Evolutionary conservation across 1,140 invertebrate species (phyloP).

Genomic region (Ruditapes philippinarum): DNA sequence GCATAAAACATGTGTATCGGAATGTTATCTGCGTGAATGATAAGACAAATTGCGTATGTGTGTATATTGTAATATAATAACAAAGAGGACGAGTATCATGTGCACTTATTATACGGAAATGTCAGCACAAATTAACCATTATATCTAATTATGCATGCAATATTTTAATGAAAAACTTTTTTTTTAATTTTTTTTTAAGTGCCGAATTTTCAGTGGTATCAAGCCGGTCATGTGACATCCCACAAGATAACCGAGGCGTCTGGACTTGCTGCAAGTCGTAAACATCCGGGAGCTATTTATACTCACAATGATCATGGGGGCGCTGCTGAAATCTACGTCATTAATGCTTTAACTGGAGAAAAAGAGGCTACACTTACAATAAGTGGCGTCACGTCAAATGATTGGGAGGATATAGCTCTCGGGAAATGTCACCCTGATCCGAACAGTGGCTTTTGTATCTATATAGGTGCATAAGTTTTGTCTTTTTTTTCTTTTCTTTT

Average conservation of each 20-base stretch:
- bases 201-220: too few relatives aligned
- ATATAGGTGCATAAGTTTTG: slow-evolving; percentile 2
- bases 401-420: slow-evolving; percentile 39
- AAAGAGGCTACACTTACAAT: not conserved
- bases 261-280: slow-evolving; percentile 31
- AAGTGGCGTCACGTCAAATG: slow-evolving; percentile 6
- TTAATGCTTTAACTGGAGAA: not conserved
- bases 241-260: slow-evolving; percentile 29
- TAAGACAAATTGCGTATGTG: too few relatives aligned
- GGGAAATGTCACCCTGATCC: not conserved
- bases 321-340: slow-evolving; percentile 1
- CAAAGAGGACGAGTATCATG: too few relatives aligned
- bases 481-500: too few relatives aligned
- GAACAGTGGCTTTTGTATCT: not conserved
- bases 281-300: slow-evolving; percentile 44
- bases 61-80: too few relatives aligned
- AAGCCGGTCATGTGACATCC: not conserved
- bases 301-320: slow-evolving; percentile 44
- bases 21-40: too few relatives aligned
- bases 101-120: too few relatives aligned
- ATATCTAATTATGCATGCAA: too few relatives aligned
- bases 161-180: too few relatives aligned
- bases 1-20: too few relatives aligned
- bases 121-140: too few relatives aligned
- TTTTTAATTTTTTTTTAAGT: too few relatives aligned